These are phyloP conservation scores for Poeciliopsis paucimaculata DNA, from an alignment of 2,797 vertebrate genomes.

Conservation along the genomic window DNA sequence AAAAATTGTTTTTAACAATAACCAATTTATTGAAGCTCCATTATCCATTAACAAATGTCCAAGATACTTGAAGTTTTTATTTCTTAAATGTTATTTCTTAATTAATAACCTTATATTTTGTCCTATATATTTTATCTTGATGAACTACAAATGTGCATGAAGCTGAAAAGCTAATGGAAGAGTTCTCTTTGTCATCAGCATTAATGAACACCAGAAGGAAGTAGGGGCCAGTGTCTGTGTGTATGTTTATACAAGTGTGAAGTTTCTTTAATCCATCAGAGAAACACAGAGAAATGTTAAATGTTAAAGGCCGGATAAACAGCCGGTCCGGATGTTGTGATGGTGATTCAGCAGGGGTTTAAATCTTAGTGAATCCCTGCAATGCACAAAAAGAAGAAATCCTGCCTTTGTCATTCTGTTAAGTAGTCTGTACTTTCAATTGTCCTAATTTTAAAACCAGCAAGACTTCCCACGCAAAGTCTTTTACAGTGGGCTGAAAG, in stretches of 20 bases:
- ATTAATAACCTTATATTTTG: background rate
- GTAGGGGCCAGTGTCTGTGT: background rate
- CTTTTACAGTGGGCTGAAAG: background rate
- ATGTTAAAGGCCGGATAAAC: background rate
- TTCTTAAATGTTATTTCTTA: background rate
- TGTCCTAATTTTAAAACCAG: conserved; percentile 20
- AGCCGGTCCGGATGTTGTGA: background rate
- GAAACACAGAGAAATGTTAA: background rate
- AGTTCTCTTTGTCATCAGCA: background rate
- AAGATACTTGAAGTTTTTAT: background rate
- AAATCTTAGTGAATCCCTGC: conserved; percentile 14
- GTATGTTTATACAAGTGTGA: background rate
- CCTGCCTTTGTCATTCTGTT: conserved; percentile 17
- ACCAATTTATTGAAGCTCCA: no score
- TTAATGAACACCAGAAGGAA: conserved; percentile 1
- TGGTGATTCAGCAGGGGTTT: conserved; percentile 26
- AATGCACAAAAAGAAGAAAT: conserved; percentile 23
- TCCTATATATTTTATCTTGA: background rate
- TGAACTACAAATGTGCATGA: background rate
- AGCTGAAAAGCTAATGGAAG: background rate
- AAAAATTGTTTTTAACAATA: no score
- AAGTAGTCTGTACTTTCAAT: conserved; percentile 16
- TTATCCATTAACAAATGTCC: background rate
- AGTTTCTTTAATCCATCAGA: conserved; percentile 7
- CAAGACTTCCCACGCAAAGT: background rate